Evolutionary conservation across 2,113 vertebrate genomes (phyloP), one percentile per base, ranked within the genome.

Genomic region (Dasypus novemcinctus): DNA sequence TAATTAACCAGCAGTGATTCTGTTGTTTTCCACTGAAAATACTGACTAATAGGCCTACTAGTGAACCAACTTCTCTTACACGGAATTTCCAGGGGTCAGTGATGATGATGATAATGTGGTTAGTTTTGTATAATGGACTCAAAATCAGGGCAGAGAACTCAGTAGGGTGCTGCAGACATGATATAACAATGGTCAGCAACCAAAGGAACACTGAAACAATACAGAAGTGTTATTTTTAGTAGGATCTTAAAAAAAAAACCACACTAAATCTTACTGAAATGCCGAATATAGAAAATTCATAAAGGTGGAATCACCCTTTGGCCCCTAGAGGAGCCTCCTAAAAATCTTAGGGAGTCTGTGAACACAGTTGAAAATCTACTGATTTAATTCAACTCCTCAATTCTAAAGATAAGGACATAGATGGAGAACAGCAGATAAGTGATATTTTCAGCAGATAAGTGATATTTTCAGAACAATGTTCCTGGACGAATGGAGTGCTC

Each of bases 11-110:
- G 57, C 93, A 2, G 43, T 2, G 23, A 80, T 54, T 81, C 57
- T 92, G 31, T 68, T 86, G 41, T 83, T 95, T 93, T 79, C 63
- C 9, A 36, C 7, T 25, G 23, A 83, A 86, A 94, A 74, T 38
- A 25, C 31, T 72, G 46, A 57, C 21, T 49, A 41, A 25, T 31
- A 78, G 38, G 90, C 17, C 46, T 52, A 10, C 57, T 79, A 33
- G 20, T 78, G 64, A 88, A 66, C 36, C 27, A 52, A 52, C 15
- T 71, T 41, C 33, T 85, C 20, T 38, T 20, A 11, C 86, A 27
- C 49, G 95, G 76, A 68, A 96, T 83, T 66, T 95, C 88, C 36
- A 74, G 7, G 7, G 29, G 21, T 1, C 75, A 54, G 63, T 87
- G 66, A 78, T 36, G 54, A 54, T 69, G n/a, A 36, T 49, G 13